Percentiles rank a stretch among this genome's conserved stretches.
These are phyloP conservation scores for Vulpes ferrilata DNA, from an alignment of 2,113 vertebrate species.

Conservation along the genomic window DNA sequence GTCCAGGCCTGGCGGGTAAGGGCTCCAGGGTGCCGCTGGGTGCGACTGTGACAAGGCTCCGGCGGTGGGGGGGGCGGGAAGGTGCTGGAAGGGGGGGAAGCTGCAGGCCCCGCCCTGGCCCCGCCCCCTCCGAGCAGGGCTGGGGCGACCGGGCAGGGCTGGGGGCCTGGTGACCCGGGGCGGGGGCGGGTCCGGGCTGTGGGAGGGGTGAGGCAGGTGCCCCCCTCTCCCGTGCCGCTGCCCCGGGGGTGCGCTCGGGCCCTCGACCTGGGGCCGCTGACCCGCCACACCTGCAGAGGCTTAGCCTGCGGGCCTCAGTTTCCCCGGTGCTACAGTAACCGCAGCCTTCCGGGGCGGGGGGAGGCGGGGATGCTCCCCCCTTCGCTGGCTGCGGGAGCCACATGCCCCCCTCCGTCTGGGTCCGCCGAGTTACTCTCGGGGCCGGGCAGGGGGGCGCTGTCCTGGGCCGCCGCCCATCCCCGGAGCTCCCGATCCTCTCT, in stretches of 20 bases:
- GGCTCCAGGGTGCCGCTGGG: background rate
- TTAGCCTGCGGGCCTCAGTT: background rate
- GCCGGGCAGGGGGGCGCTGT: background rate
- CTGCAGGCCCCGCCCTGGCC: background rate
- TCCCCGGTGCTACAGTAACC: background rate
- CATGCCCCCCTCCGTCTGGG: background rate
- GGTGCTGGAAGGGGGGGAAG: too few relatives aligned
- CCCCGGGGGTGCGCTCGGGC: accelerated
- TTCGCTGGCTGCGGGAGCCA: background rate
- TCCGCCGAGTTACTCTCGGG: background rate
- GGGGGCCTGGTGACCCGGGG: background rate
- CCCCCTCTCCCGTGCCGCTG: background rate
- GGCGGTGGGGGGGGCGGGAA: background rate
- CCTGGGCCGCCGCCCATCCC: background rate
- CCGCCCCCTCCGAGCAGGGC: background rate
- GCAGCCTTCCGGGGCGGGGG: background rate
- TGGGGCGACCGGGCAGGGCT: background rate
- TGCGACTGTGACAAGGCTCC: background rate
- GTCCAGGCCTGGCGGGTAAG: accelerated
- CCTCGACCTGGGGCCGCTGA: background rate
- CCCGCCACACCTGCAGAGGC: accelerated
- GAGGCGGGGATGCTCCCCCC: background rate
- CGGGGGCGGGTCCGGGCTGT: background rate
- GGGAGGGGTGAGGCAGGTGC: background rate
- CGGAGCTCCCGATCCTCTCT: background rate